A percentile compares a stretch with the other conserved stretches of the same genome.
Evolutionary conservation across 2,113 vertebrate genomes (phyloP).

Genomic region (Stegostoma tigrinum): DNA sequence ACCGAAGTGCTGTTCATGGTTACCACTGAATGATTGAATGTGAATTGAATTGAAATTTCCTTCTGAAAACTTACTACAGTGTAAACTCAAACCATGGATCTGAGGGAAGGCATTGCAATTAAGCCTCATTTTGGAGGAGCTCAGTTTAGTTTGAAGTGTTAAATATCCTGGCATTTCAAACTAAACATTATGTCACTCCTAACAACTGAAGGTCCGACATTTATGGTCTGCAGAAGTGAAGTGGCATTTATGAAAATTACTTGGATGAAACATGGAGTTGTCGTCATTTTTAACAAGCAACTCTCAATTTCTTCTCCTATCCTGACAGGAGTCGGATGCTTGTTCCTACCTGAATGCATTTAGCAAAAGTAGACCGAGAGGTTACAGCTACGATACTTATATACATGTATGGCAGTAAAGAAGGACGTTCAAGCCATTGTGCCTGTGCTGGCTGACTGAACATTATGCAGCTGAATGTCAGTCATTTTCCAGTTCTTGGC

Average conservation of each 20-base stretch:
- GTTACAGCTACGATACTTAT: not conserved
- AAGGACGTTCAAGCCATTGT: not conserved
- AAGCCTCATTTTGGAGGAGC: not conserved
- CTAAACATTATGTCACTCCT: not conserved
- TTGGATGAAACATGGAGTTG: not conserved
- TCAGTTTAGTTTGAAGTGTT: not conserved
- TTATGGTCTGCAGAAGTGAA: not conserved
- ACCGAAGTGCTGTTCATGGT: not conserved
- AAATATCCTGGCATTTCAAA: not conserved
- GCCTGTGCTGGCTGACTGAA: not conserved
- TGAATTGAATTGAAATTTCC: too few relatives aligned
- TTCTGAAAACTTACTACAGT: not conserved
- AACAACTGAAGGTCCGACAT: not conserved
- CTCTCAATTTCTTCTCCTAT: not conserved
- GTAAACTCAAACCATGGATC: not conserved
- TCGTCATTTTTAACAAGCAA: not conserved
- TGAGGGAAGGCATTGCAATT: not conserved
- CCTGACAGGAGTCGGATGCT: not conserved
- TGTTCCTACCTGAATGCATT: not conserved
- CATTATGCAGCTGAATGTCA: not conserved
- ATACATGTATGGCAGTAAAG: not conserved
- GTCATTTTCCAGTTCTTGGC: not conserved
- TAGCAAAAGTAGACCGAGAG: not conserved
- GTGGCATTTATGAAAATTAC: not conserved
- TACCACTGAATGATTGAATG: not conserved